Percentiles rank a stretch among this genome's conserved stretches.
phyloP scores from a whole-genome alignment of 2,888 invertebrate species.

The Lithosia quadra region DNA sequence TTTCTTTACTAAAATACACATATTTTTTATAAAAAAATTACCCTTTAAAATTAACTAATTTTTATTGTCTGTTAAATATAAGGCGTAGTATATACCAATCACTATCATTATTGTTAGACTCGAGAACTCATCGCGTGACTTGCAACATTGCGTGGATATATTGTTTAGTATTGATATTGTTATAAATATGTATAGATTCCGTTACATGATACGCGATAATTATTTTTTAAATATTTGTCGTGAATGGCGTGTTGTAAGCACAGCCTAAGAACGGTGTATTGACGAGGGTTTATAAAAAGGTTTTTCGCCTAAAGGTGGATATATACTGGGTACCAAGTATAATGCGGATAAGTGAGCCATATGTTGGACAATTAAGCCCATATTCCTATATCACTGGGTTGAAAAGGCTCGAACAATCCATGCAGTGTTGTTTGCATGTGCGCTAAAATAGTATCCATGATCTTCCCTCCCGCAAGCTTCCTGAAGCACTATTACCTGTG shows the following conservation, averaged over 20 bases:
- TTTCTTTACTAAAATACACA: constrained; percentile 12
- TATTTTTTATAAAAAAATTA: neutral
- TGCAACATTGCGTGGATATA: constrained; percentile 31
- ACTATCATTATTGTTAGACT: constrained; percentile 44
- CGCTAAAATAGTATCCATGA: constrained; percentile 31
- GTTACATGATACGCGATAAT: neutral
- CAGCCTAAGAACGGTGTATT: neutral
- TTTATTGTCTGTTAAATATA: constrained; percentile 35
- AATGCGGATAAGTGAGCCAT: no score
- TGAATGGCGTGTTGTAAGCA: neutral
- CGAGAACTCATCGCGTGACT: constrained; percentile 31
- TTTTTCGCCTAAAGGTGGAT: no score
- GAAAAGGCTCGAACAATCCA: neutral
- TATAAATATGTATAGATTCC: neutral
- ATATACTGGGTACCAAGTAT: no score
- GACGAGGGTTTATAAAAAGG: no score
- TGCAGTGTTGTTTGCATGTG: constrained; percentile 34
- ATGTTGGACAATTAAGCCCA: no score
- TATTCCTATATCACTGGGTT: neutral
- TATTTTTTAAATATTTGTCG: neutral
- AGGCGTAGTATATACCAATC: constrained; percentile 47
- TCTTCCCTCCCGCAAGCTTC: constrained; percentile 35
- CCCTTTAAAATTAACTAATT: constrained; percentile 25
- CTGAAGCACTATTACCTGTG: constrained; percentile 39
- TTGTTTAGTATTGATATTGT: neutral